Base-by-base conservation (phyloP, 2,888 invertebrate species). In the Galeopsomyia nigrocyanea region DNA sequence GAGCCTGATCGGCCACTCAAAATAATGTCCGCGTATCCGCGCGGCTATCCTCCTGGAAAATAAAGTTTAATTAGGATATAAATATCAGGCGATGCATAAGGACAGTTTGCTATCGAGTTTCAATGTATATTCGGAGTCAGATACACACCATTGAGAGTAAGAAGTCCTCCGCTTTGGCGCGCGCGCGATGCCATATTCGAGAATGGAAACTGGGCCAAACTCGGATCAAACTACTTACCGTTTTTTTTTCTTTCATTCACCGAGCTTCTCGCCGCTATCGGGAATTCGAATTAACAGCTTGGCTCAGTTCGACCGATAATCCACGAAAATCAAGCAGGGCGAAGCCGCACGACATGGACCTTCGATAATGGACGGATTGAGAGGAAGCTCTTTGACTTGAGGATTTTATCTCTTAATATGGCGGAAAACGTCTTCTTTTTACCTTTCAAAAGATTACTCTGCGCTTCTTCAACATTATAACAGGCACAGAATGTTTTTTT, bases 281-380 rank as follows among this genome's bases (percentile, higher is more conserved):
- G 69, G 74, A 74, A 78, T 61, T 76, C 75, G 75, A 75, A 78
- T 79, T 77, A 78, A 77, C 74, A 73, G 71, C 71, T 75, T 75
- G 69, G 67, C 72, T 76, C 65, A 60, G 55, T 72, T 7, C 39
- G 74, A 75, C 72, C 73, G 76, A 77, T 77, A 78, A 77, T 77
- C 76, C 71, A 56, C 73, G 68, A 74, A 71, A 76, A 58, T 75
- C 68, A 74, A 72, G 68, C 39, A 1, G 10, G 31, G 53, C 57
- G 50, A 56, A 67, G 49, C 39, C 19, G 46, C 56, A 21, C 26
- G 22, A 61, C 50, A 62, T 47, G 51, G 17, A 13, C 31, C 61
- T 47, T 58, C 51, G 55, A 26, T 47, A 46, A 53, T 49, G 47
- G 63, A 55, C 22, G 39, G 66, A 55, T 60, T 62, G 26, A 56